Evolutionary conservation across 2,797 vertebrate species (phyloP).

Genomic region (Staurois parvus): DNA sequence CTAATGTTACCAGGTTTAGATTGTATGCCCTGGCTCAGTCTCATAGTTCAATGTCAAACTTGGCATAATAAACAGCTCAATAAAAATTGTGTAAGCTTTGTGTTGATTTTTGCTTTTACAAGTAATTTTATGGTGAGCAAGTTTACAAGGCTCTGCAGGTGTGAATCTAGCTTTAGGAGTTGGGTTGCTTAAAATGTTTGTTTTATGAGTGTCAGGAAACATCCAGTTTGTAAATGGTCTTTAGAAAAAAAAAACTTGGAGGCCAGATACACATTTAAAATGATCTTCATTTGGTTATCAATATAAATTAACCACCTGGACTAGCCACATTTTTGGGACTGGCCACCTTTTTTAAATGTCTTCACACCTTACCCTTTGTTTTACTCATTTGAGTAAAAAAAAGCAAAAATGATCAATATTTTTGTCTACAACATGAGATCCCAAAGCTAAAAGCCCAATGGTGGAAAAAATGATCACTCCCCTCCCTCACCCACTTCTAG

Average conservation of each 20-base stretch:
- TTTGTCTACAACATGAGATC: no score
- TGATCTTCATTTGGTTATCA: no score
- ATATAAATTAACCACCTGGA: no score
- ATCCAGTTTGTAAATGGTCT: slow-evolving; percentile 30
- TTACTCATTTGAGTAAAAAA: no score
- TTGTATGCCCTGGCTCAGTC: slow-evolving; percentile 19
- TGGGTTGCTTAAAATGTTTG: slow-evolving; percentile 68
- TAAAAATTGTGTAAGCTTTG: slow-evolving; percentile 72
- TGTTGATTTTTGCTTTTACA: slow-evolving; percentile 76
- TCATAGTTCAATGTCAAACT: slow-evolving; percentile 73
- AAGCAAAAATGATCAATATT: no score
- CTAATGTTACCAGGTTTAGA: slow-evolving; percentile 10
- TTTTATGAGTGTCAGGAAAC: slow-evolving; percentile 72
- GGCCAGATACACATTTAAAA: neutral
- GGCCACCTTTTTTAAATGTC: no score
- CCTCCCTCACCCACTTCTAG: no score
- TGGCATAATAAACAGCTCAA: slow-evolving; percentile 72
- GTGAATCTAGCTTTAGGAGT: slow-evolving; percentile 71
- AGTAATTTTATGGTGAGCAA: slow-evolving; percentile 67
- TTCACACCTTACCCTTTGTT: no score
- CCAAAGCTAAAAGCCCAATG: no score
- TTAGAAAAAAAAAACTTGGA: neutral
- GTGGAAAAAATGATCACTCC: no score
- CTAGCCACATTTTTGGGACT: no score
- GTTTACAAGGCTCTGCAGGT: slow-evolving; percentile 78